Evolutionary conservation across 2,888 invertebrate genomes (phyloP), one percentile per base, ranked within the genome.

Genomic region (Apoda limacodes): DNA sequence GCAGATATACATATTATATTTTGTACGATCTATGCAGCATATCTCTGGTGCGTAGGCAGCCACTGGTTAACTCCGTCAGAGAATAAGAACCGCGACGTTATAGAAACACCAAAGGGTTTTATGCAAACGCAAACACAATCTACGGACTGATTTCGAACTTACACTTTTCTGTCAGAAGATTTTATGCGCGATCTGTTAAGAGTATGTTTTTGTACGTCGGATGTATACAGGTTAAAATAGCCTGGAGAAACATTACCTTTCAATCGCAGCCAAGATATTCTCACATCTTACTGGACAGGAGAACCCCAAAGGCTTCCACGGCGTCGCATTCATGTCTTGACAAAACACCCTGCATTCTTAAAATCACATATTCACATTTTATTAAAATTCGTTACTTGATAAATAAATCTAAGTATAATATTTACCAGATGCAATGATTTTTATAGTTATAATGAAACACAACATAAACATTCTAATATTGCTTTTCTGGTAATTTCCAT

Each of bases 331-430:
- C 0, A 29, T 5, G 11, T 64, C 71, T 6, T 58, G 50, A 9
- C 72, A 72, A 35, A 36, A 56, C 0, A 71, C 70, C 12, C 68
- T 39, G 1, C 46, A 40, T 19, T 62, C 65, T 65, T n/a, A n/a
- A n/a, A n/a, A n/a, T n/a, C n/a, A n/a, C n/a, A n/a, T n/a, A n/a
- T n/a, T n/a, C n/a, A n/a, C n/a, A n/a, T n/a, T n/a, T n/a, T n/a
- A n/a, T n/a, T n/a, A n/a, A n/a, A n/a, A n/a, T n/a, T n/a, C n/a
- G n/a, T n/a, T n/a, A n/a, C n/a, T n/a, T n/a, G n/a, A n/a, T n/a
- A n/a, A n/a, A n/a, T n/a, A n/a, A n/a, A n/a, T n/a, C n/a, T n/a
- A n/a, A n/a, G n/a, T n/a, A n/a, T n/a, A n/a, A n/a, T n/a, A n/a
- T n/a, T n/a, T n/a, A n/a, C n/a, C n/a, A n/a, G n/a, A n/a, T n/a